Percentiles rank a stretch among this genome's conserved stretches.
phyloP scores from a whole-genome alignment of 2,797 vertebrate species.

The Buphagus erythrorhynchus region DNA sequence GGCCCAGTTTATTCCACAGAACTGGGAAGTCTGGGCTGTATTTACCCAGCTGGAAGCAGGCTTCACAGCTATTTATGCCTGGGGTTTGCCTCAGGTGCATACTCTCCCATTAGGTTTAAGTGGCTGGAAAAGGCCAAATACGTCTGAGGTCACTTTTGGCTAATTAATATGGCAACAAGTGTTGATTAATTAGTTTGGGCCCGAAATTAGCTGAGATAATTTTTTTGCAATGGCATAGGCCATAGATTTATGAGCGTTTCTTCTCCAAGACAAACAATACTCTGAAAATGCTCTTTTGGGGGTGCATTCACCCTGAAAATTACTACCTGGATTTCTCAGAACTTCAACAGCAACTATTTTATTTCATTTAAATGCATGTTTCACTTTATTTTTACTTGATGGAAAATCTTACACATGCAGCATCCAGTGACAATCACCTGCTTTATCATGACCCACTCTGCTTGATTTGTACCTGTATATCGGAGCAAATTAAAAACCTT shows the following conservation, averaged over 20 bases:
- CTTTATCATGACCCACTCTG: neutral
- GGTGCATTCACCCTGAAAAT: constrained; percentile 4
- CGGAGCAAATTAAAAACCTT: neutral
- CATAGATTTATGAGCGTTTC: neutral
- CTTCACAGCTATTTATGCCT: neutral
- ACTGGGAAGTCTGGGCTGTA: neutral
- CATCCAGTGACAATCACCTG: neutral
- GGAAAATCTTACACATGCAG: neutral
- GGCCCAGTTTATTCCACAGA: neutral
- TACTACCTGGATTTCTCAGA: constrained; percentile 4
- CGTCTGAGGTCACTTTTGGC: constrained; percentile 48
- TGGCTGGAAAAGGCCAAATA: constrained; percentile 22
- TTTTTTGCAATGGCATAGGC: neutral
- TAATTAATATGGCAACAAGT: constrained; percentile 63
- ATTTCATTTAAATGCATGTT: neutral
- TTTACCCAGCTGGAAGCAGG: constrained; percentile 61
- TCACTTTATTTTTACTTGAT: neutral
- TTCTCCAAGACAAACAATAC: constrained; percentile 57
- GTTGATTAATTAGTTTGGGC: constrained; percentile 52
- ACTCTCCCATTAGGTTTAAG: constrained; percentile 38
- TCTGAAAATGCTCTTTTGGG: neutral
- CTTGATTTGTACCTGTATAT: neutral
- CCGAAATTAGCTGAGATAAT: constrained; percentile 34
- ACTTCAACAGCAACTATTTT: neutral
- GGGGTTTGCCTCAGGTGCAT: constrained; percentile 55